These are phyloP conservation scores for Grapholita molesta DNA, from an alignment of 1,140 invertebrate genomes.

Conservation along the genomic window DNA sequence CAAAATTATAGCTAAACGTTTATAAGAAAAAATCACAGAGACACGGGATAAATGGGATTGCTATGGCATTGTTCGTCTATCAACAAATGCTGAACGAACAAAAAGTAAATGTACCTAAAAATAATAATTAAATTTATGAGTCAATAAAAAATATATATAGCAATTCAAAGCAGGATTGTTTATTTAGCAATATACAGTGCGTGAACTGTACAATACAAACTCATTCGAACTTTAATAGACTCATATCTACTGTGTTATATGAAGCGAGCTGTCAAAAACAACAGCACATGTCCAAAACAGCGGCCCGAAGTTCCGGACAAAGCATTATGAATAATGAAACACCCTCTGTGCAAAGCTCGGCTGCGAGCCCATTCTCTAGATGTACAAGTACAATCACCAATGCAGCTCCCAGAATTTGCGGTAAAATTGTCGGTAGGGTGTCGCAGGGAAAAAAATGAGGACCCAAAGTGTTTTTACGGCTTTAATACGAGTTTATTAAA, in stretches of 20 bases:
- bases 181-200: slow-evolving; percentile 8
- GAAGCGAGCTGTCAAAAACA: slow-evolving; percentile 51
- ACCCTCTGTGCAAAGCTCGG: slow-evolving; percentile 47
- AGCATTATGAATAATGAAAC: slow-evolving; percentile 73
- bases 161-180: too few species aligned
- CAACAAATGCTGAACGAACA: background rate
- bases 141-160: too few species aligned
- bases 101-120: too few species aligned
- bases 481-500: slow-evolving; percentile 76
- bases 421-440: slow-evolving; percentile 38
- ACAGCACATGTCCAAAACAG: slow-evolving; percentile 54
- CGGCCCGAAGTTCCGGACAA: slow-evolving; percentile 55
- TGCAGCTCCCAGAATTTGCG: slow-evolving; percentile 45
- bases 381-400: slow-evolving; percentile 27
- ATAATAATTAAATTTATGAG: too few species aligned
- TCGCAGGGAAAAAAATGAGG: slow-evolving; percentile 57
- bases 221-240: slow-evolving; percentile 23
- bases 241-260: slow-evolving; percentile 27
- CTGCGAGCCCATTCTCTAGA: slow-evolving; percentile 22
- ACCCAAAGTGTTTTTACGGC: slow-evolving; percentile 72
- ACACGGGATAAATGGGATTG: background rate
- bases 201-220: slow-evolving; percentile 16
- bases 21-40: too few species aligned
- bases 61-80: background rate
- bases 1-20: too few species aligned